Evolutionary conservation across 2,888 invertebrate species (phyloP).

Genomic region (Geophilus truncorum): DNA sequence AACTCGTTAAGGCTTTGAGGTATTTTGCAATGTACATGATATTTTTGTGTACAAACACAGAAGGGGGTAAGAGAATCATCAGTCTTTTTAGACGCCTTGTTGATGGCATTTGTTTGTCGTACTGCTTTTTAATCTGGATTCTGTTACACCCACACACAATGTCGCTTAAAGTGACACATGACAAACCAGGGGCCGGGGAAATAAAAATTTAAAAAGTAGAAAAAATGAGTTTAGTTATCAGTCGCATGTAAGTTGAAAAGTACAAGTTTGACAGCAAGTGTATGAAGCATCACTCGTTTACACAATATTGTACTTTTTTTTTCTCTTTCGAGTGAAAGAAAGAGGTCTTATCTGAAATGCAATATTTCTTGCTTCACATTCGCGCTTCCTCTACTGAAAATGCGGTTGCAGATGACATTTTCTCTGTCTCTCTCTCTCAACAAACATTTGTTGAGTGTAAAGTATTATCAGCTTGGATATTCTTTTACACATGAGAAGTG

Average conservation of each 20-base stretch:
- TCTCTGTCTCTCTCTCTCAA: background rate
- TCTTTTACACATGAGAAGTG: constrained; percentile 12
- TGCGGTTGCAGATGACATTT: background rate
- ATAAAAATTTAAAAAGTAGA: constrained; percentile 2
- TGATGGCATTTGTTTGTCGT: background rate
- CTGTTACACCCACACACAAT: background rate
- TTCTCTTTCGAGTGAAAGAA: background rate
- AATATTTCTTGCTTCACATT: constrained; percentile 18
- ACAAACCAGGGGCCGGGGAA: background rate
- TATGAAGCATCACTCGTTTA: background rate
- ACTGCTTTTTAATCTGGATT: background rate
- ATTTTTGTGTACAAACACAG: background rate
- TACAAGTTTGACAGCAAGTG: background rate
- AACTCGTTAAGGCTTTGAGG: background rate
- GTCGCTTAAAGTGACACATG: background rate
- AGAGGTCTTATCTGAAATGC: constrained; percentile 6
- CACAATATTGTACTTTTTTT: background rate
- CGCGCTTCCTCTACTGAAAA: background rate
- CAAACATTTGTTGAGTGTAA: background rate
- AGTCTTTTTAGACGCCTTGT: background rate
- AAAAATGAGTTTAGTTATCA: constrained; percentile 9
- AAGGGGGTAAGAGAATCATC: background rate
- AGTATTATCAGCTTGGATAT: background rate
- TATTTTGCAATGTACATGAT: background rate
- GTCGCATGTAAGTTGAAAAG: background rate